Base-by-base conservation (phyloP, 2,888 invertebrate genomes). In the Drosophila ustulata region DNA sequence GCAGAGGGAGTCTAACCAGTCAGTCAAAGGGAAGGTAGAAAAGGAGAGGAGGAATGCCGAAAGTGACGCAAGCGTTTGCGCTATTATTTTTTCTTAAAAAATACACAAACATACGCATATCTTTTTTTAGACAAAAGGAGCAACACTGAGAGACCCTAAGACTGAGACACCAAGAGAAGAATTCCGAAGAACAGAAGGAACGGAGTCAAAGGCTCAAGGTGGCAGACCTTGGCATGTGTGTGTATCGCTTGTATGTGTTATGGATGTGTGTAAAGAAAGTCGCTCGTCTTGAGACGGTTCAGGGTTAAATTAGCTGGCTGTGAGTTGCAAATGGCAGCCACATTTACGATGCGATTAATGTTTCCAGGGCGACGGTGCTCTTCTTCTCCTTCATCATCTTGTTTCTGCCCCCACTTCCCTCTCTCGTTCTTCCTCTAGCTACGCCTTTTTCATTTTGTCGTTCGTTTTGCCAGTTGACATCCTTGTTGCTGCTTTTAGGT, bases 291-390 rank as follows among this genome's bases (percentile, higher is more conserved):
- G 57, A 80, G 76, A 66, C 69, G 70, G 70, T 79, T 79, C 81
- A 67, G 79, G 82, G 88, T 77, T 82, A 88, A 85, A 85, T 85
- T 85, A 85, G 84, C 84, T 80, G 74, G 51, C 66, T 78, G 80
- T 37, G 52, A 71, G 72, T 57, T 59, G 71, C 43, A 75, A 66
- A 66, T 75, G 66, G 73, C 77, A 75, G 73, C 55, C 78, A 67
- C 71, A 69, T 66, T 75, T 66, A 70, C 74, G 69, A 70, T 81
- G 87, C 73, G 84, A 89, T 87, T 87, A 83, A 87, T 87, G 83
- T 89, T 80, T 71, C 72, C 75, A 74, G 59, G 66, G 66, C 71
- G 55, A 63, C 46, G 63, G 30, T 41, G 62, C 45, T 41, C 43
- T 41, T 66, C 18, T 39, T 39, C 5, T 13, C 39, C 7, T 13